A percentile compares a stretch with the other conserved stretches of the same genome.
These are phyloP conservation scores for Petrolisthes cinctipes DNA, from an alignment of 2,888 invertebrate genomes.

Conservation along the genomic window DNA sequence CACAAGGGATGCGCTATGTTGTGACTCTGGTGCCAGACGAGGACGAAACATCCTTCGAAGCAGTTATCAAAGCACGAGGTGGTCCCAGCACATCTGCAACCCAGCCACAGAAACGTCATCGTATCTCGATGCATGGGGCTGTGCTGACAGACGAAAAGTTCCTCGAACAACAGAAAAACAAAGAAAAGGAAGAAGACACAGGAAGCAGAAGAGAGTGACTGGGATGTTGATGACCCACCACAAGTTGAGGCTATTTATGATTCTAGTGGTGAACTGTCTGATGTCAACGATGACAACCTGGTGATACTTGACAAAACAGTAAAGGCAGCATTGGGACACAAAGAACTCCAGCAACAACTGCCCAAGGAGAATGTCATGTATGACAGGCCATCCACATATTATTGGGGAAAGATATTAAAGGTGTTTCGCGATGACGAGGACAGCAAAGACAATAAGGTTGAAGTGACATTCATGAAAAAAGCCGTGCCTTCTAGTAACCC, in stretches of 20 bases:
- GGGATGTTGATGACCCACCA: neutral
- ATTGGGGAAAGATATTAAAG: constrained; percentile 26
- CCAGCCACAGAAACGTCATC: constrained; percentile 24
- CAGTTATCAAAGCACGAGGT: constrained; percentile 24
- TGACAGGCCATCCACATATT: constrained; percentile 28
- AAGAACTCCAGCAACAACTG: neutral
- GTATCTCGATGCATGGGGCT: constrained; percentile 36
- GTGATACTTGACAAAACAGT: constrained; percentile 2
- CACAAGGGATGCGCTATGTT: constrained; percentile 23
- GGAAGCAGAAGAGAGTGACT: constrained; percentile 26
- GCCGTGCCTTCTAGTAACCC: constrained; percentile 23
- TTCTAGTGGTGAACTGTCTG: constrained; percentile 13
- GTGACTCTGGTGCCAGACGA: constrained; percentile 9
- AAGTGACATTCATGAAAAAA: constrained; percentile 23
- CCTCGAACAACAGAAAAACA: constrained; percentile 16
- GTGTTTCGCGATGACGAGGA: constrained; percentile 14
- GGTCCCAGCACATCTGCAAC: constrained; percentile 12
- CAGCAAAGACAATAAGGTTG: neutral
- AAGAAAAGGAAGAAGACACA: constrained; percentile 26
- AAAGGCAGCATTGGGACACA: neutral
- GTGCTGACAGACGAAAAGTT: constrained; percentile 26
- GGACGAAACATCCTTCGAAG: constrained; percentile 26
- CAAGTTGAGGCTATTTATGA: constrained; percentile 11
- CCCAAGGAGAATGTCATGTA: constrained; percentile 10
- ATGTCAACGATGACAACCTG: constrained; percentile 2